phyloP scores from a whole-genome alignment of 2,888 invertebrate genomes.

The Helleia helle region DNA sequence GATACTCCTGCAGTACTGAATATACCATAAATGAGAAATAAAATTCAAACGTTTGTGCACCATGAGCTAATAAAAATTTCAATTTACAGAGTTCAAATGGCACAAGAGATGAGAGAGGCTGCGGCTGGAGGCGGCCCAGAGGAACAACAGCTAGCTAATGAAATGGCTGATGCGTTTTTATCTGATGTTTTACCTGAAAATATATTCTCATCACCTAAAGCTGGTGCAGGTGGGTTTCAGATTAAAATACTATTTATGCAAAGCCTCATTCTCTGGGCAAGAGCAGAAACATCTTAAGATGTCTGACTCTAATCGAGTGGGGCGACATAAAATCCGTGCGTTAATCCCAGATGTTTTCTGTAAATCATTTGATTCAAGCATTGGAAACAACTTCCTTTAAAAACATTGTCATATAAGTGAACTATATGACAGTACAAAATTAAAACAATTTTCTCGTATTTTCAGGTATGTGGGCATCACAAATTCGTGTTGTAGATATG shows the following conservation, averaged over 20 bases:
- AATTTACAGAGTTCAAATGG: conserved; percentile 88
- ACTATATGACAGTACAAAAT: not conserved
- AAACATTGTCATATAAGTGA: not conserved
- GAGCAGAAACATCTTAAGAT: conserved; percentile 50
- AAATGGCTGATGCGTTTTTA: conserved; percentile 97
- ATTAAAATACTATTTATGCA: not conserved
- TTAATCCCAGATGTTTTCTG: conserved; percentile 66
- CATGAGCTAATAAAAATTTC: not conserved
- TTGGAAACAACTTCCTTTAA: conserved; percentile 53
- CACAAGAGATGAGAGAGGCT: conserved; percentile 98
- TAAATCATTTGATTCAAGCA: conserved; percentile 67
- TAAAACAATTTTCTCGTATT: not conserved
- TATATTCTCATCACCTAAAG: conserved; percentile 96
- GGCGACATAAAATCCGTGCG: conserved; percentile 59
- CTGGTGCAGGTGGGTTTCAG: conserved; percentile 77
- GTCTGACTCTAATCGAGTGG: conserved; percentile 66
- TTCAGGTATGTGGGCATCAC: conserved; percentile 94
- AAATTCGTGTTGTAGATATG: conserved; percentile 90
- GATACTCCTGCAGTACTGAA: conserved; percentile 68
- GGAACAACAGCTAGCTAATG: conserved; percentile 94
- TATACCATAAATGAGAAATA: not conserved
- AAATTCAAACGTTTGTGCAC: not conserved
- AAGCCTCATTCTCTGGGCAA: conserved; percentile 71
- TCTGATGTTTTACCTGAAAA: conserved; percentile 96
- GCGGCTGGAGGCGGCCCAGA: conserved; percentile 87